Conservation (phyloP, 2,113 vertebrate species). For the Menidia beryllina region DNA sequence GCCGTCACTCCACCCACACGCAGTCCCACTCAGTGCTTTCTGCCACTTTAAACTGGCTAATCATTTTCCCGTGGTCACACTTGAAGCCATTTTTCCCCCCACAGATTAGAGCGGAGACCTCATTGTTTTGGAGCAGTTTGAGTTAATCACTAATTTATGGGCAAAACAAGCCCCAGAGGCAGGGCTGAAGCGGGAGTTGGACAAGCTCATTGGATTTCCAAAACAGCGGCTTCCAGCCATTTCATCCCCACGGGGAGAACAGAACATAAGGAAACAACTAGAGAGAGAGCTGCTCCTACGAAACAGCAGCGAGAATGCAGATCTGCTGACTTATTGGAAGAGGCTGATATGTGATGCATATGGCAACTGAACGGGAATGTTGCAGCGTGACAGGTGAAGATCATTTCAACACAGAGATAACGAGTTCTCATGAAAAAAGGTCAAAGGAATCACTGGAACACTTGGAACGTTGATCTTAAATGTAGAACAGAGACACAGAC, state of each 20-base stretch:
- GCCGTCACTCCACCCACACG: constrained; percentile 58
- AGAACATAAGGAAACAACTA: constrained; percentile 50
- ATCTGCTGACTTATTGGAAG: too few species aligned
- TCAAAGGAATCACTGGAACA: too few species aligned
- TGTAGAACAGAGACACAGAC: too few species aligned
- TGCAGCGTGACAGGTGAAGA: too few species aligned
- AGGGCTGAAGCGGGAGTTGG: constrained; percentile 54
- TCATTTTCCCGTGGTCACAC: constrained; percentile 80
- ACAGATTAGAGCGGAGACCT: constrained; percentile 76
- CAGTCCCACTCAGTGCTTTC: constrained; percentile 62
- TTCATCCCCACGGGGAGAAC: constrained; percentile 39
- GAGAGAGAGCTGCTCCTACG: too few species aligned
- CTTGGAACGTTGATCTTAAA: too few species aligned
- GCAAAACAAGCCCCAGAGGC: constrained; percentile 73
- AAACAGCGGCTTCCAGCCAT: constrained; percentile 45
- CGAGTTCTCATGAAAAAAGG: too few species aligned
- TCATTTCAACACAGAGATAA: too few species aligned
- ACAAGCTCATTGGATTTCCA: constrained; percentile 57
- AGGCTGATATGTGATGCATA: too few species aligned
- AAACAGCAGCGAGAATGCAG: too few species aligned
- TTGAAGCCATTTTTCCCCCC: constrained; percentile 63
- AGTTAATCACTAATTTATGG: constrained; percentile 83
- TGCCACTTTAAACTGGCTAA: constrained; percentile 74
- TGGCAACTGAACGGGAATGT: too few species aligned
- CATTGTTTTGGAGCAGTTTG: constrained; percentile 79